These are phyloP conservation scores for Remorina albescens DNA, from an alignment of 2,797 vertebrate genomes.

Conservation along the genomic window DNA sequence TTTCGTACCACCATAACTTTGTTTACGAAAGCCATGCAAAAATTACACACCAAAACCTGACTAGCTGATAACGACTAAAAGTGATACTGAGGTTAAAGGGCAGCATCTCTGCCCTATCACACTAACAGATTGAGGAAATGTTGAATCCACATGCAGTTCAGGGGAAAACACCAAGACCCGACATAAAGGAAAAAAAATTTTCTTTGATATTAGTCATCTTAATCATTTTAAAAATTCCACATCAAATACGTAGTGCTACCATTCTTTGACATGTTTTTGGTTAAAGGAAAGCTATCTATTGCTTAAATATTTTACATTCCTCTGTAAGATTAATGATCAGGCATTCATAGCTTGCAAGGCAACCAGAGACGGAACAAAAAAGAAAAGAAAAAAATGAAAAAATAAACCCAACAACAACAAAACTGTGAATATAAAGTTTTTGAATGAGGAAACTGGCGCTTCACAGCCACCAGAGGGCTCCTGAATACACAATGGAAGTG, in stretches of 20 bases:
- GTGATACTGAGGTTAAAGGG: constrained; percentile 50
- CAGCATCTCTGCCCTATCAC: constrained; percentile 53
- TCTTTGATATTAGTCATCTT: constrained; percentile 4
- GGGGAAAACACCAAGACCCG: constrained; percentile 10
- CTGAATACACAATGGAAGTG: constrained; percentile 13
- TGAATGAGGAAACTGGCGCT: constrained; percentile 29
- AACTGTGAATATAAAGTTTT: not conserved
- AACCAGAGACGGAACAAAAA: constrained; percentile 36
- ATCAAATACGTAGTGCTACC: constrained; percentile 36
- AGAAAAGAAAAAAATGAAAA: not conserved
- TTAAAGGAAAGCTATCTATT: constrained; percentile 60
- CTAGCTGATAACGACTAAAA: constrained; percentile 20
- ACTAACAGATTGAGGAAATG: constrained; percentile 34
- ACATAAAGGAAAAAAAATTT: not conserved
- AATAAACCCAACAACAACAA: no score
- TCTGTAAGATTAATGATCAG: constrained; percentile 40
- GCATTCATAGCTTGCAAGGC: constrained; percentile 57
- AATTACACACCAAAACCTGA: constrained; percentile 51
- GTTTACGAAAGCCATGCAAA: constrained; percentile 69
- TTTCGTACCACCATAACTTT: constrained; percentile 26
- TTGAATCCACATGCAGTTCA: constrained; percentile 45
- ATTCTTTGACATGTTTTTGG: constrained; percentile 42
- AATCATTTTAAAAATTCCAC: constrained; percentile 19
- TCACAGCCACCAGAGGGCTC: constrained; percentile 75
- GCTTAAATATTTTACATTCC: constrained; percentile 69